phyloP scores from a whole-genome alignment of 2,888 invertebrate genomes.

The Acheta domesticus region DNA sequence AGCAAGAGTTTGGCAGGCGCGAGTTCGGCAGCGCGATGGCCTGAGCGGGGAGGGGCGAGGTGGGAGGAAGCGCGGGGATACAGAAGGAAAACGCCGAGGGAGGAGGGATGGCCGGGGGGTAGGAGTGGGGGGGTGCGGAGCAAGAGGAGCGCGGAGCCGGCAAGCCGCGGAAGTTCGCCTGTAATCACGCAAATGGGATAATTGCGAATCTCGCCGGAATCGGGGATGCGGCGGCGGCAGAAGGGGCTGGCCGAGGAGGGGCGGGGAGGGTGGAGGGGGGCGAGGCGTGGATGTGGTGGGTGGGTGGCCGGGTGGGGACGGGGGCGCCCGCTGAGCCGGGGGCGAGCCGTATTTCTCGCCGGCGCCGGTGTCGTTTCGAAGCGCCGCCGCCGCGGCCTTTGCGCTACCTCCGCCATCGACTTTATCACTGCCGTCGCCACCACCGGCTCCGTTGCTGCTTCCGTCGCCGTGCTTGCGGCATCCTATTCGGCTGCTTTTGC shows the following conservation, averaged over 20 bases:
- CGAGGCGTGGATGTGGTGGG: too few relatives aligned
- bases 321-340: too few relatives aligned
- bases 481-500: too few relatives aligned
- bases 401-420: too few relatives aligned
- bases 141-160: background rate
- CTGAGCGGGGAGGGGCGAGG: background rate
- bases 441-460: too few relatives aligned
- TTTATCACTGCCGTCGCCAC: too few relatives aligned
- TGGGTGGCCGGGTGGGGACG: too few relatives aligned
- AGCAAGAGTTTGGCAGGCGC: background rate
- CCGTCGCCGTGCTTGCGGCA: too few relatives aligned
- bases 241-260: background rate
- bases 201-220: conserved; percentile 10
- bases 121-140: background rate
- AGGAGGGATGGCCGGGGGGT: background rate
- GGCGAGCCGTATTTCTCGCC: too few relatives aligned
- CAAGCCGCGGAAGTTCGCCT: conserved; percentile 7
- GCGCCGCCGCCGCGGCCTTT: too few relatives aligned
- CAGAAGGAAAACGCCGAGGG: background rate
- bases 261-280: too few relatives aligned
- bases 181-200: conserved; percentile 18
- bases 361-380: too few relatives aligned
- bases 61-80: background rate
- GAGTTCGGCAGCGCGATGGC: background rate
- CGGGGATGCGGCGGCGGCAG: background rate